Evolutionary conservation across 2,888 invertebrate genomes (phyloP), one percentile per base, ranked within the genome.

Genomic region (Aproaerema taeniolella): DNA sequence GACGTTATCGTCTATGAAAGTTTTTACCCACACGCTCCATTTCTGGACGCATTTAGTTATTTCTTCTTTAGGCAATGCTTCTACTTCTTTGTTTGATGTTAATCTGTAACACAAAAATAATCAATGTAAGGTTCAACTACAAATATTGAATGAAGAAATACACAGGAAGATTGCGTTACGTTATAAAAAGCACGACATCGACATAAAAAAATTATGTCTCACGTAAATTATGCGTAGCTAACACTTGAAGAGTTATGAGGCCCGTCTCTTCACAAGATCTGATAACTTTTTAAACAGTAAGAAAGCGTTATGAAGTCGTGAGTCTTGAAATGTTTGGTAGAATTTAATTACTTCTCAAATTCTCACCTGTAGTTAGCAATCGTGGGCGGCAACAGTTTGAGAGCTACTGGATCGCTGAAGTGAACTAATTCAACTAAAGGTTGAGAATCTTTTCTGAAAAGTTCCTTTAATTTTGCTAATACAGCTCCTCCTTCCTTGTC

Each of bases 21-120:
- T 80, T 45, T 89, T 79, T 9, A 93, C 91, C 76, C 90, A 90
- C 0, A 80, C 58, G 8, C 93, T 79, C 93, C 94, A 95, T 16
- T 85, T 74, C 31, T 89, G 83, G 0, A 93, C 76, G 39, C 75
- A 73, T 17, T 60, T 57, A 0, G 71, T 75, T 46, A 87, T 70
- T 17, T 85, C 85, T 0, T 56, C 54, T 40, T 73, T 77, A 0
- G 61, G 75, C 28, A 86, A 42, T 0, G 75, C 61, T 28, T 69
- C 55, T 0, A 82, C 48, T 38, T 75, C 71, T 43, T 72, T 74
- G 33, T 63, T 73, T 11, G 75, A 57, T 20, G 82, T 64, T 31
- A 87, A 57, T 46, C 87, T 87, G 26, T 20, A 20, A 8, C 20
- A 20, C 8, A 20, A 20, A 20, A 20, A 20, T 20, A 20, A 20